phyloP scores from a whole-genome alignment of 1,140 invertebrate genomes.

The Megathymus violae region DNA sequence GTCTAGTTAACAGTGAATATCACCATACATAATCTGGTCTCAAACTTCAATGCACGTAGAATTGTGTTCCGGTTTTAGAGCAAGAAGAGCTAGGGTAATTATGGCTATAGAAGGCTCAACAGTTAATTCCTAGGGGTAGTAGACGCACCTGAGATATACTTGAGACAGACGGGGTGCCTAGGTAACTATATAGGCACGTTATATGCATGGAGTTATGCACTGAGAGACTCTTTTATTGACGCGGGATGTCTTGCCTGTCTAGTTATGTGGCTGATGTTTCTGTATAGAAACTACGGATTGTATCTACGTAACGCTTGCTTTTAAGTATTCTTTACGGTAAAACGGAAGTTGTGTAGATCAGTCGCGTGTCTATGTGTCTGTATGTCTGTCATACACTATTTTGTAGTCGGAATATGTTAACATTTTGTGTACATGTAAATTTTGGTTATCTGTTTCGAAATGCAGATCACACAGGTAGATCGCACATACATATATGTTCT shows the following conservation, averaged over 20 bases:
- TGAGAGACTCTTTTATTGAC: not conserved
- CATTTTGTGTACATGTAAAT: too few relatives aligned
- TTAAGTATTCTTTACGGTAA: too few relatives aligned
- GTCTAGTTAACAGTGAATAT: not conserved
- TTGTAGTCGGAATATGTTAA: too few relatives aligned
- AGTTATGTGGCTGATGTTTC: not conserved
- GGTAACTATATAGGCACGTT: not conserved
- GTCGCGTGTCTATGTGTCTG: too few relatives aligned
- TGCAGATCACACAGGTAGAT: too few relatives aligned
- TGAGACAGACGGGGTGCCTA: slow-evolving; percentile 30
- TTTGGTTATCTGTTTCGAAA: too few relatives aligned
- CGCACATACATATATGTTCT: too few relatives aligned
- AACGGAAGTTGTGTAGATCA: too few relatives aligned
- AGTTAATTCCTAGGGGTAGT: slow-evolving; percentile 29
- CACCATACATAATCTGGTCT: not conserved
- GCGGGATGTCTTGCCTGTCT: not conserved
- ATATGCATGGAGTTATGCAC: too few relatives aligned
- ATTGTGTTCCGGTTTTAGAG: slow-evolving; percentile 22
- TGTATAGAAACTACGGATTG: not conserved
- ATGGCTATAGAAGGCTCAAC: slow-evolving; percentile 29
- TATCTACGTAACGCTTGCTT: not conserved
- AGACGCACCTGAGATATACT: slow-evolving; percentile 33
- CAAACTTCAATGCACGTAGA: slow-evolving; percentile 28
- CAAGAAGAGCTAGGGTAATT: slow-evolving; percentile 28
- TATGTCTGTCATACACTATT: too few relatives aligned